Evolutionary conservation across 2,797 vertebrate species (phyloP), one percentile per base, ranked within the genome.

Genomic region (Denticeps clupeoides): DNA sequence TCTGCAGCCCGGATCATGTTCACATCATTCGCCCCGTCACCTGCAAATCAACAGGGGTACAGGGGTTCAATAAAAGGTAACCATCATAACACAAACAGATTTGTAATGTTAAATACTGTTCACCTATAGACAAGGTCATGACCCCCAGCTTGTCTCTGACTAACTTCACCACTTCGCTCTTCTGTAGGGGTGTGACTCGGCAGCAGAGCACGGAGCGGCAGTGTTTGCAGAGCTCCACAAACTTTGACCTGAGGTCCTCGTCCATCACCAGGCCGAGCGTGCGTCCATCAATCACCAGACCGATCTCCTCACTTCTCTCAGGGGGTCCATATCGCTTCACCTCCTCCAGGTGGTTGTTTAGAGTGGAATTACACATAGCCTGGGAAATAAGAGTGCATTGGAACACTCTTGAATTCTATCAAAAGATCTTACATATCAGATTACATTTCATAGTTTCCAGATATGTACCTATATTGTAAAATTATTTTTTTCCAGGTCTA

Each of bases 1-100:
- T 98, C 87, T 47, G 93, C 92, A 51, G 89, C 90, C 62, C 93
- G 93, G 74, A 97, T 96, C 94, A 98, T 96, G 66, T 89, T 93
- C 11, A 97, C 90, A 2, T 98, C 92, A 58, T 97, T 98, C 40
- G 92, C 93, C 54, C 92, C 93, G 11, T 97, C 94, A 60, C 93
- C 94, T 98, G 51, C 32, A 68, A 59, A 7, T 38, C 51, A 51
- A 71, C 49, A 7, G 50, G 5, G 5, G 8, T 27, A 10, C 27
- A 3, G 4, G 28, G 8, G 33, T 23, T 3, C 3, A 23, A 38
- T 11, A 5, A 38, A 38, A 21, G 35, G 35, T 38, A 35, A 9
- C 12, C 5, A 28, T 22, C 1, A 38, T 15, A 35, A 38, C 35
- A 38, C 13, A 18, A 37, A 38, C 35, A 38, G 35, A 35, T 38